Percentiles rank a stretch among this genome's conserved stretches.
Conservation (phyloP, 2,797 vertebrate genomes). For the Acridotheres tristis region DNA sequence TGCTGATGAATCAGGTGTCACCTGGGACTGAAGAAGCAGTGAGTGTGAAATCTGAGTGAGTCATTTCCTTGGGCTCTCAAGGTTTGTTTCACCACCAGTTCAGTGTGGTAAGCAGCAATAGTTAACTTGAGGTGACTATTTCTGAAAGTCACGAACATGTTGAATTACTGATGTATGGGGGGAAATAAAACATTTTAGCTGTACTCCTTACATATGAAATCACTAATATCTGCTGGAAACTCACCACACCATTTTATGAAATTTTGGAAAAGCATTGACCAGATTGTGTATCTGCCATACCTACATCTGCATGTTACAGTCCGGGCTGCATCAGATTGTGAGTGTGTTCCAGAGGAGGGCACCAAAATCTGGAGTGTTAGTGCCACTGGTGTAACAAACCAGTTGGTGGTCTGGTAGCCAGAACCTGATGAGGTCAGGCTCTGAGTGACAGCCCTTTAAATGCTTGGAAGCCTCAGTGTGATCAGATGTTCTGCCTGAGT, state of each 20-base stretch:
- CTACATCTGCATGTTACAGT: not conserved
- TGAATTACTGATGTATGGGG: not conserved
- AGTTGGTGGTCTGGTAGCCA: not conserved
- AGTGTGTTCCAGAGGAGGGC: not conserved
- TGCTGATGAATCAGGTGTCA: slow-evolving; percentile 44
- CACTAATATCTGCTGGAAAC: not conserved
- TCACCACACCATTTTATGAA: not conserved
- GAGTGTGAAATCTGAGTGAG: slow-evolving; percentile 28
- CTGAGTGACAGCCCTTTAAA: not conserved
- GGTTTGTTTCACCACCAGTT: not conserved
- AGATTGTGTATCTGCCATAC: not conserved
- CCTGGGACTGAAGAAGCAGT: not conserved
- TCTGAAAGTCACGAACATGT: not conserved
- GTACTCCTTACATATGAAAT: not conserved
- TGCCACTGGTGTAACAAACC: not conserved
- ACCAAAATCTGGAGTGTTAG: not conserved
- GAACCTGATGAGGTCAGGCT: not conserved
- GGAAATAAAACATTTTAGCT: not conserved
- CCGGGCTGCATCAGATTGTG: not conserved
- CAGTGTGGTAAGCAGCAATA: not conserved
- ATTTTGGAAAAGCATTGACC: not conserved
- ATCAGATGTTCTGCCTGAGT: not conserved
- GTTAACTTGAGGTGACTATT: not conserved
- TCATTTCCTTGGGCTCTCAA: slow-evolving; percentile 37
- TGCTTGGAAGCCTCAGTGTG: not conserved